phyloP scores from a whole-genome alignment of 2,113 vertebrate species.

The Hypocryptadius cinnamomeus region DNA sequence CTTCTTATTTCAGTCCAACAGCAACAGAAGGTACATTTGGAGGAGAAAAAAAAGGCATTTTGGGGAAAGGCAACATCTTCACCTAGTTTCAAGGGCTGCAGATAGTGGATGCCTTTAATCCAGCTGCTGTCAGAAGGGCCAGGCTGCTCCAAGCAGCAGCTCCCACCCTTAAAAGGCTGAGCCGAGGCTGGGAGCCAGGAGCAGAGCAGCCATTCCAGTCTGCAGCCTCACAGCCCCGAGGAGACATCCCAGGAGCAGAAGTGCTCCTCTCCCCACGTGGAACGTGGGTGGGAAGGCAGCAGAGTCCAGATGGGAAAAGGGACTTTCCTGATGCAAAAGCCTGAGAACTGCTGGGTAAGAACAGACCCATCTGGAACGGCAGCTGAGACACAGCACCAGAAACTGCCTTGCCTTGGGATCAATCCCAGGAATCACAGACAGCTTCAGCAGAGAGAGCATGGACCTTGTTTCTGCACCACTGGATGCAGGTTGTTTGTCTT shows the following conservation, averaged over 20 bases:
- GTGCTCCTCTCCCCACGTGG: background rate
- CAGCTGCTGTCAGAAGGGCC: background rate
- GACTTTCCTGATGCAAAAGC: constrained; percentile 31
- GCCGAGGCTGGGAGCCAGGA: background rate
- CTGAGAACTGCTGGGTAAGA: background rate
- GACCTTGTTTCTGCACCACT: background rate
- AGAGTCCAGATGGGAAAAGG: constrained; percentile 12
- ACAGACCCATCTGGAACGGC: background rate
- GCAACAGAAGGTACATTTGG: background rate
- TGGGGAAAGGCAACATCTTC: background rate
- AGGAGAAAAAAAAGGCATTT: background rate
- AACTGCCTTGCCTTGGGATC: background rate
- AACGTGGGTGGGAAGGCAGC: background rate
- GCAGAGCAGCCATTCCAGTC: background rate
- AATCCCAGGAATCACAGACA: background rate
- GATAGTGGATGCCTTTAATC: background rate
- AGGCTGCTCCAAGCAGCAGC: background rate
- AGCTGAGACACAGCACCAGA: background rate
- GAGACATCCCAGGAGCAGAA: background rate
- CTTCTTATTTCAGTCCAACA: background rate
- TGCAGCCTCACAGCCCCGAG: background rate
- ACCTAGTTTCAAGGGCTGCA: background rate
- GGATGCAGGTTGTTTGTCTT: background rate
- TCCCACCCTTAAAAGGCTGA: background rate
- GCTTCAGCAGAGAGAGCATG: background rate